phyloP scores from a whole-genome alignment of 1,140 invertebrate genomes.

The Euura saliciscinereae region DNA sequence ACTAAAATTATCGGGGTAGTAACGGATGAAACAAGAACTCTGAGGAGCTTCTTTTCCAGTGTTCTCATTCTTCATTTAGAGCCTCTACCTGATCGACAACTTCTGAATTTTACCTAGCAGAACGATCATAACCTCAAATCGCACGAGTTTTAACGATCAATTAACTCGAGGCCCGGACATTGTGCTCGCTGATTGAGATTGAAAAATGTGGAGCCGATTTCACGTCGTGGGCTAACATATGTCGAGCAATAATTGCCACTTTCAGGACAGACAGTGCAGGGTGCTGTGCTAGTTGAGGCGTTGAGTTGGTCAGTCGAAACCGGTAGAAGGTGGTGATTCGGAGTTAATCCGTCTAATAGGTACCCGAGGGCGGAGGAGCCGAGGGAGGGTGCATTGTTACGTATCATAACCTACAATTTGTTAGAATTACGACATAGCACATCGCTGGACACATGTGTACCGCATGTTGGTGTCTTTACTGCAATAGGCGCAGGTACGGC shows the following conservation, averaged over 20 bases:
- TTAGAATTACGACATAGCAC: conserved; percentile 31
- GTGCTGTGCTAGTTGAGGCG: background rate
- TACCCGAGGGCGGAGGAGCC: conserved; percentile 12
- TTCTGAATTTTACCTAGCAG: too few relatives aligned
- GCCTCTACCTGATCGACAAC: too few relatives aligned
- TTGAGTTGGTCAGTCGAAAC: background rate
- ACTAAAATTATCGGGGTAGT: too few relatives aligned
- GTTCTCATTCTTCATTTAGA: too few relatives aligned
- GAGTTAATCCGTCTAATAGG: conserved; percentile 32
- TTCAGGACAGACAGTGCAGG: background rate
- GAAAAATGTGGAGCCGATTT: background rate
- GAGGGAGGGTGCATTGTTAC: conserved; percentile 21
- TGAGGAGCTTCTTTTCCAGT: too few relatives aligned
- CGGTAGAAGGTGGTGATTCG: background rate
- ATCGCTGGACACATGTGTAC: conserved; percentile 17
- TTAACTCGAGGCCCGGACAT: background rate
- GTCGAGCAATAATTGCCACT: background rate
- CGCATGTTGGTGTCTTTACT: background rate
- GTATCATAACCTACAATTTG: conserved; percentile 37
- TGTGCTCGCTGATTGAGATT: background rate
- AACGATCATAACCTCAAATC: too few relatives aligned
- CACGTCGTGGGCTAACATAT: background rate
- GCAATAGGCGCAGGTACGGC: background rate
- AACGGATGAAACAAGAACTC: too few relatives aligned
- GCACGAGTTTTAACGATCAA: too few relatives aligned